Percentiles rank a stretch among this genome's conserved stretches.
Evolutionary conservation across 2,888 invertebrate genomes (phyloP).

Genomic region (Ommatoiulus sabulosus): DNA sequence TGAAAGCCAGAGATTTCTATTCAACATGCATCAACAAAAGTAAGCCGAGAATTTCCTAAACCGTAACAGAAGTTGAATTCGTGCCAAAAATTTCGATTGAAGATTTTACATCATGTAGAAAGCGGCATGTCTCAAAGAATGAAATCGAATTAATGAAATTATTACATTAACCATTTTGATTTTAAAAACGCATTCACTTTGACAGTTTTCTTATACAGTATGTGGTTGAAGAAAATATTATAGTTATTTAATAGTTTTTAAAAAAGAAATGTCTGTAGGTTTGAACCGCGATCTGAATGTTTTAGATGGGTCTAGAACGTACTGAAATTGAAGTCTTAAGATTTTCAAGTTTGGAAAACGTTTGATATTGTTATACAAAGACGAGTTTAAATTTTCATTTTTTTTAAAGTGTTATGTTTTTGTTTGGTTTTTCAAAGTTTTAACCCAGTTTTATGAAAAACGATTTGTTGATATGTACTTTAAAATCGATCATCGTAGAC

Average conservation of each 20-base stretch:
- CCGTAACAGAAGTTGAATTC: neutral
- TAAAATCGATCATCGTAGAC: neutral
- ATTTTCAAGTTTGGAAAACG: no score
- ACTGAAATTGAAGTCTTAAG: no score
- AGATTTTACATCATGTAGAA: neutral
- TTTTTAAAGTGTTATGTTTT: neutral
- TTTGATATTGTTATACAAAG: no score
- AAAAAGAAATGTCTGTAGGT: no score
- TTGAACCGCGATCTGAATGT: no score
- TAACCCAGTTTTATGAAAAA: neutral
- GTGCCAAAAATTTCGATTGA: neutral
- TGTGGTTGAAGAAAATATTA: no score
- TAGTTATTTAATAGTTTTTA: no score
- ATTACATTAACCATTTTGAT: neutral
- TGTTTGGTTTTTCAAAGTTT: neutral
- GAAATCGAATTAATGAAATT: no score
- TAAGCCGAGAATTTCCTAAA: slow-evolving; percentile 69
- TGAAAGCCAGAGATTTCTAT: slow-evolving; percentile 84
- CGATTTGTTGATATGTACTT: slow-evolving; percentile 15
- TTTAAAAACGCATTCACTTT: neutral
- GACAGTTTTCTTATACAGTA: no score
- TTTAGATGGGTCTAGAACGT: no score
- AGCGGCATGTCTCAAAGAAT: no score
- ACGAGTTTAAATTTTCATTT: no score
- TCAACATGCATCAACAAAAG: slow-evolving; percentile 89